phyloP scores from a whole-genome alignment of 2,113 vertebrate species.

The Pleuronectes platessa region DNA sequence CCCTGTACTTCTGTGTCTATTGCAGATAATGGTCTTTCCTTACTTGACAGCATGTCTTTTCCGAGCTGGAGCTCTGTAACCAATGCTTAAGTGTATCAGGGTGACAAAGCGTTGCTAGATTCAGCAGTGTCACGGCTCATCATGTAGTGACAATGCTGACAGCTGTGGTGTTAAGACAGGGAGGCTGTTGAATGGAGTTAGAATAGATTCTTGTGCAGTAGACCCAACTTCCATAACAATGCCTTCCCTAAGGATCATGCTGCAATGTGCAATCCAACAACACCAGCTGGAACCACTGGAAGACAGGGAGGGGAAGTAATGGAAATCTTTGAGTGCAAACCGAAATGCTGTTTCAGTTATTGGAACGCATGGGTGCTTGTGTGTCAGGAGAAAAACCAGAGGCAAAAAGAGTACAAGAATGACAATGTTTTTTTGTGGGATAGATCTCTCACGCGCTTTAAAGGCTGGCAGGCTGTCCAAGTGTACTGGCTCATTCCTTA shows the following conservation, averaged over 20 bases:
- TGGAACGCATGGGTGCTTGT: slow-evolving; percentile 63
- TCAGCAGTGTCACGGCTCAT: slow-evolving; percentile 78
- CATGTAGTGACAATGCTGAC: slow-evolving; percentile 79
- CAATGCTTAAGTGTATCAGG: slow-evolving; percentile 80
- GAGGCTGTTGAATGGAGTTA: slow-evolving; percentile 72
- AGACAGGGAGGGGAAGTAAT: slow-evolving; percentile 62
- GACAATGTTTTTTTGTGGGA: slow-evolving; percentile 71
- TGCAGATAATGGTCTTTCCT: slow-evolving; percentile 82
- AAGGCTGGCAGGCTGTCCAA: slow-evolving; percentile 64
- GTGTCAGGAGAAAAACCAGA: slow-evolving; percentile 69
- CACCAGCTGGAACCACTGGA: slow-evolving; percentile 77
- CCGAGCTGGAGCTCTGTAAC: slow-evolving; percentile 73
- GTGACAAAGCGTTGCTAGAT: slow-evolving; percentile 80
- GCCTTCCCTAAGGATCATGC: slow-evolving; percentile 62
- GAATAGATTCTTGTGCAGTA: slow-evolving; percentile 68
- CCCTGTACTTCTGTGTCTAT: slow-evolving; percentile 80
- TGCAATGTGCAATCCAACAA: slow-evolving; percentile 71
- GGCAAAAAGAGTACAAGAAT: slow-evolving; percentile 71
- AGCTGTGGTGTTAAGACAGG: slow-evolving; percentile 76
- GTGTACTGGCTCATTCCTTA: slow-evolving; percentile 58
- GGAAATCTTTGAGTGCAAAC: slow-evolving; percentile 68
- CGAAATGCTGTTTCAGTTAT: slow-evolving; percentile 69
- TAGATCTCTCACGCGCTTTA: slow-evolving; percentile 59
- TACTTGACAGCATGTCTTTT: slow-evolving; percentile 78
- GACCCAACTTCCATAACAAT: slow-evolving; percentile 79